phyloP scores from a whole-genome alignment of 2,113 vertebrate genomes.

The Laterallus jamaicensis region DNA sequence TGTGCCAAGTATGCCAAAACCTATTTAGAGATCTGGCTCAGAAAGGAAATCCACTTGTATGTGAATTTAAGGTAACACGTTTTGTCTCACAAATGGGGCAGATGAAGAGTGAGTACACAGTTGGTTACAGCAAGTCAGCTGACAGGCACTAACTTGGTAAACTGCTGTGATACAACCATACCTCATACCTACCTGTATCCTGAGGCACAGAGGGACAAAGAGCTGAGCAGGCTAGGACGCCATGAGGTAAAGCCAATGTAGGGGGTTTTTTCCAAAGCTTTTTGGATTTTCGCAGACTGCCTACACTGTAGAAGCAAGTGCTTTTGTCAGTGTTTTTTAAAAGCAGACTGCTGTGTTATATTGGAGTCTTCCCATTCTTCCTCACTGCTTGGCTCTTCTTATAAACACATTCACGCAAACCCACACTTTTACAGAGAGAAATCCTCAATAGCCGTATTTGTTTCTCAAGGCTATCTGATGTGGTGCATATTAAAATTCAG shows the following conservation, averaged over 20 bases:
- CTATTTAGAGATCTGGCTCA: neutral
- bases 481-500: slow-evolving; percentile 28
- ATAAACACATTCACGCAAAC: neutral
- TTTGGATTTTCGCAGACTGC: slow-evolving; percentile 16
- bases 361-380: slow-evolving; percentile 9
- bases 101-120: neutral
- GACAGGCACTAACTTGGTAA: slow-evolving; percentile 38
- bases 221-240: neutral
- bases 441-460: slow-evolving; percentile 15
- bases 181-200: neutral
- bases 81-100: neutral
- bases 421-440: neutral
- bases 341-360: slow-evolving; percentile 1
- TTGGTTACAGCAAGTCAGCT: slow-evolving; percentile 17
- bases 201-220: neutral
- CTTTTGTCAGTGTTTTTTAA: slow-evolving; percentile 17
- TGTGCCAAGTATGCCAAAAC: slow-evolving; percentile 35
- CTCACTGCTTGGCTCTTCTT: neutral
- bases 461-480: slow-evolving; percentile 12
- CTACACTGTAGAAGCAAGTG: neutral
- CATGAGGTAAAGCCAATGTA: neutral
- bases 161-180: neutral
- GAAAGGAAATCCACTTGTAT: slow-evolving; percentile 4
- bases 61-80: slow-evolving; percentile 13
- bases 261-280: neutral